Conservation (phyloP, 2,888 invertebrate species). For the Ophioninae sp. region DNA sequence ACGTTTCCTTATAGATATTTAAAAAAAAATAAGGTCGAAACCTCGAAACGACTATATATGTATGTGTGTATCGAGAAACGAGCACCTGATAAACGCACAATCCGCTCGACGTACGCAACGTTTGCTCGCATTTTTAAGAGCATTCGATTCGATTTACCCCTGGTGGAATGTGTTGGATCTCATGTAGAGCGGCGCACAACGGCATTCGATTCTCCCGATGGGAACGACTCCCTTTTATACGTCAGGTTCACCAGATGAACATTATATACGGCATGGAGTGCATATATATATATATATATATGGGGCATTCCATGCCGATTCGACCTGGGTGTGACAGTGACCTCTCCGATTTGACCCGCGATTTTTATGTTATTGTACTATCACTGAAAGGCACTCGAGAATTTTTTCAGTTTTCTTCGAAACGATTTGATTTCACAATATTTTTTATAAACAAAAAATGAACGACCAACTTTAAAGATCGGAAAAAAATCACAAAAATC, state of each 20-base stretch:
- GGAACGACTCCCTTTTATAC: neutral
- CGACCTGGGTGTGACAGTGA: too few species aligned
- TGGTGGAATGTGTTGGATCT: slow-evolving; percentile 17
- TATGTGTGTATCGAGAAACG: neutral
- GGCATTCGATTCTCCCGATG: slow-evolving; percentile 49
- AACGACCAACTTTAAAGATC: too few species aligned
- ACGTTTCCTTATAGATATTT: too few species aligned
- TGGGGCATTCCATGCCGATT: too few species aligned
- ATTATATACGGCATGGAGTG: slow-evolving; percentile 8
- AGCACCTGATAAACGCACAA: neutral
- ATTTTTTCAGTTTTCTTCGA: too few species aligned
- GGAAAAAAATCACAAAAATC: too few species aligned
- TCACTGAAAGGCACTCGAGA: too few species aligned
- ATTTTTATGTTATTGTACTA: too few species aligned
- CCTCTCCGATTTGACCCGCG: too few species aligned
- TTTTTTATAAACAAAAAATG: too few species aligned
- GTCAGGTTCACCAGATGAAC: slow-evolving; percentile 29
- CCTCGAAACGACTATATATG: neutral
- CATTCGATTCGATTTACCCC: slow-evolving; percentile 41
- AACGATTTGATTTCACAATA: too few species aligned
- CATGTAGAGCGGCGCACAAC: slow-evolving; percentile 28
- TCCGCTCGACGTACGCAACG: neutral
- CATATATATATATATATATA: neutral
- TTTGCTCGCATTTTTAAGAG: neutral
- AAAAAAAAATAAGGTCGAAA: neutral